These are phyloP conservation scores for Alauda arvensis DNA, from an alignment of 2,797 vertebrate species.

Conservation along the genomic window DNA sequence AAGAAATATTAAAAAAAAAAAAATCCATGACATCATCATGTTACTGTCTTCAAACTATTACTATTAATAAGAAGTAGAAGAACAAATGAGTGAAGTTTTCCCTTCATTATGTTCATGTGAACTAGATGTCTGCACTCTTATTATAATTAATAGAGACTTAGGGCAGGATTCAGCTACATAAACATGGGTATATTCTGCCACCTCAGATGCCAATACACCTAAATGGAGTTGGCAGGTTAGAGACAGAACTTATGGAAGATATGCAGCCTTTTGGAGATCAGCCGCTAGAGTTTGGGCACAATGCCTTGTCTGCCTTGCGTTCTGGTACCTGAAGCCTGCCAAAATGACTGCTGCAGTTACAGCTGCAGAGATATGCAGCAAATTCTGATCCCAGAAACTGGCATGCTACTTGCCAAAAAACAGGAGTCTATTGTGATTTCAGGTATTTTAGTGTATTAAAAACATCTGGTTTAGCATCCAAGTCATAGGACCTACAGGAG, in stretches of 20 bases:
- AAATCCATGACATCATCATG: background rate
- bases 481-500: background rate
- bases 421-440: background rate
- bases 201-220: background rate
- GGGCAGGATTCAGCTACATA: background rate
- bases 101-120: background rate
- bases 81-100: background rate
- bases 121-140: background rate
- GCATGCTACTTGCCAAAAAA: background rate
- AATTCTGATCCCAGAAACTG: background rate
- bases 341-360: conserved; percentile 12
- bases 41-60: background rate
- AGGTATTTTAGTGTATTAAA: background rate
- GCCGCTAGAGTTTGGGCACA: background rate
- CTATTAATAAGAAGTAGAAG: background rate
- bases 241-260: conserved; percentile 1
- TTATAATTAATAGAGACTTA: conserved; percentile 20
- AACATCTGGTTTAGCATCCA: background rate
- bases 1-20: background rate
- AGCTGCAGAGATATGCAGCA: background rate
- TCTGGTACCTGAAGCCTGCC: background rate
- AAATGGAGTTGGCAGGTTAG: conserved; percentile 33
- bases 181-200: background rate
- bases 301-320: background rate
- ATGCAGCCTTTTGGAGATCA: background rate